A percentile compares a stretch with the other conserved stretches of the same genome.
Evolutionary conservation across 2,888 invertebrate genomes (phyloP).

Genomic region (Liposcelis brunnea): DNA sequence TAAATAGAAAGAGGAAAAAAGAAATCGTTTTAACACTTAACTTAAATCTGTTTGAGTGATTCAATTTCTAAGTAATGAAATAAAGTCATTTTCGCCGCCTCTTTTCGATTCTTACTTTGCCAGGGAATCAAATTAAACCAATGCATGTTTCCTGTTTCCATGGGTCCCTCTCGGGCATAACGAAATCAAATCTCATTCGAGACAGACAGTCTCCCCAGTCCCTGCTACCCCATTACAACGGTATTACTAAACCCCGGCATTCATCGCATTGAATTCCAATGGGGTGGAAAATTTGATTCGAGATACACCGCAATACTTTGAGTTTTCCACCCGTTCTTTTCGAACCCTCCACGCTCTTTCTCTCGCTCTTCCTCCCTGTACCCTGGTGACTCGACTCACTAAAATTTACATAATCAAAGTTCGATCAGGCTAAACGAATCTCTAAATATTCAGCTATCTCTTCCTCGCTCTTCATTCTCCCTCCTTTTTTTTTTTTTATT

Average conservation of each 20-base stretch:
- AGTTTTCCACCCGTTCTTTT: constrained; percentile 18
- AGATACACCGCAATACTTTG: constrained; percentile 13
- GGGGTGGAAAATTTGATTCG: constrained; percentile 34
- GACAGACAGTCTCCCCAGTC: constrained; percentile 15
- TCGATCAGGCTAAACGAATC: constrained; percentile 8
- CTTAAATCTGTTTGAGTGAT: too few species aligned
- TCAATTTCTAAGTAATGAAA: too few species aligned
- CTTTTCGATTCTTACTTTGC: constrained; percentile 2
- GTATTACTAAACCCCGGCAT: constrained; percentile 14
- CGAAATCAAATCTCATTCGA: constrained; percentile 18
- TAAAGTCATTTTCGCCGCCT: constrained; percentile 7
- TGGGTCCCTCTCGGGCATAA: constrained; percentile 6
- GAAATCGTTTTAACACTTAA: too few species aligned
- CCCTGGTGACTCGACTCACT: constrained; percentile 10
- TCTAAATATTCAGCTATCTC: constrained; percentile 3
- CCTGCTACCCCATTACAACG: constrained; percentile 9
- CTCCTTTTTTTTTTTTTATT: too few species aligned
- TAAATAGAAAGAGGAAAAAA: too few species aligned
- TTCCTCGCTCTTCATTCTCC: too few species aligned
- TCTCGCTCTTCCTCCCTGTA: constrained; percentile 19
- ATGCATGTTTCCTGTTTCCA: constrained; percentile 8
- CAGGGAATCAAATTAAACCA: constrained; percentile 7
- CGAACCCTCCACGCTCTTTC: constrained; percentile 13
- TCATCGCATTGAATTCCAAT: constrained; percentile 34
- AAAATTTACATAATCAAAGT: constrained; percentile 12